Evolutionary conservation across 2,888 invertebrate genomes (phyloP).

Genomic region (Polymixis lichenea): DNA sequence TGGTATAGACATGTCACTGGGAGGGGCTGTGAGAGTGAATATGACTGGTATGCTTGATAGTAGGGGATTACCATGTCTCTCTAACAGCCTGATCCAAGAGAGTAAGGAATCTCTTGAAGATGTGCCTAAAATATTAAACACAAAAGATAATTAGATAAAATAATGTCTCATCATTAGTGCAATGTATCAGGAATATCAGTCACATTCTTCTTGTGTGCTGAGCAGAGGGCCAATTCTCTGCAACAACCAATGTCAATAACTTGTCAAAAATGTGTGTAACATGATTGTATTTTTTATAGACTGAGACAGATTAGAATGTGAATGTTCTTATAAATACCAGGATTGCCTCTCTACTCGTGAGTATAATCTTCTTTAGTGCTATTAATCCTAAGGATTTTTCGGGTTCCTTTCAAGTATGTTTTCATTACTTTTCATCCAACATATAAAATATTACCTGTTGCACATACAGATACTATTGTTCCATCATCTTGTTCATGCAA

Average conservation of each 20-base stretch:
- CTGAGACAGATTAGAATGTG: too few species aligned
- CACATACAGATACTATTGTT: slow-evolving; percentile 96
- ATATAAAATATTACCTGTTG: slow-evolving; percentile 90
- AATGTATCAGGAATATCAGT: background rate
- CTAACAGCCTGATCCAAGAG: slow-evolving; percentile 97
- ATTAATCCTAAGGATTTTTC: background rate
- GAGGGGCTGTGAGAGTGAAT: slow-evolving; percentile 94
- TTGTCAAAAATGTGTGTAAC: too few species aligned
- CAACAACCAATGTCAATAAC: too few species aligned
- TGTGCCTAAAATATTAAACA: slow-evolving; percentile 91
- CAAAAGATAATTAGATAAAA: background rate
- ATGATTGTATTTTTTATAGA: too few species aligned
- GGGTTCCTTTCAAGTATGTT: background rate
- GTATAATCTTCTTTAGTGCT: background rate
- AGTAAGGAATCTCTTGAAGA: slow-evolving; percentile 97
- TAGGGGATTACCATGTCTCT: slow-evolving; percentile 93
- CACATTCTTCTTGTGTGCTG: background rate
- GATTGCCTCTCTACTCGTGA: too few species aligned
- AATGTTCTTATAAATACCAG: too few species aligned
- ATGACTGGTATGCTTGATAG: slow-evolving; percentile 95
- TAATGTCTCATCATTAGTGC: too few species aligned
- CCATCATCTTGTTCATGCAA: slow-evolving; percentile 98
- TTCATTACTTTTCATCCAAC: background rate
- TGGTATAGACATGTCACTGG: slow-evolving; percentile 82
- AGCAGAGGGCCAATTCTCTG: too few species aligned